phyloP scores from a whole-genome alignment of 2,113 vertebrate species.

The Oreotrochilus melanogaster region DNA sequence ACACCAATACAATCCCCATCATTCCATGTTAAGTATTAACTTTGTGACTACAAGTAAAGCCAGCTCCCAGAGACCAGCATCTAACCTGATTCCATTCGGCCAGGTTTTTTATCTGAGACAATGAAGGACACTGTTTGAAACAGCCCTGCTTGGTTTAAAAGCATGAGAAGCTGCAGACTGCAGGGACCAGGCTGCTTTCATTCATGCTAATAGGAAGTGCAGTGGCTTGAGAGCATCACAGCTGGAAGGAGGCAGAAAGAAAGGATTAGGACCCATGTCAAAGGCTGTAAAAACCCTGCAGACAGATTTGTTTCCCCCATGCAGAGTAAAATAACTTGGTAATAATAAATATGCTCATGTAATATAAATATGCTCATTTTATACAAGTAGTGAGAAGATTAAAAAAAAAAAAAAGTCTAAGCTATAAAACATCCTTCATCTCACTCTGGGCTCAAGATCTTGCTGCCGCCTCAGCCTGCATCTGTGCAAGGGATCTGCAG shows the following conservation, averaged over 20 bases:
- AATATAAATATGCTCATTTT: not conserved
- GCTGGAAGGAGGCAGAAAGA: not conserved
- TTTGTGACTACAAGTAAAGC: not conserved
- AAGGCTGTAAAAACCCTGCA: not conserved
- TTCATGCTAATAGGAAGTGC: not conserved
- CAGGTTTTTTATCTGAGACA: not conserved
- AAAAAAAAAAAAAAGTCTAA: not conserved
- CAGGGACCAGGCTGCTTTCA: not conserved
- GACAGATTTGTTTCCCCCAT: not conserved
- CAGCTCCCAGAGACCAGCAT: not conserved
- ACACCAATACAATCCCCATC: not conserved
- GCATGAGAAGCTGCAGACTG: not conserved
- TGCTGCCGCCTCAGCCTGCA: not conserved
- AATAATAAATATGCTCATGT: not conserved
- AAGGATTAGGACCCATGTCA: accelerated
- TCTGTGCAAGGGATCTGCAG: not conserved
- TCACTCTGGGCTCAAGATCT: not conserved
- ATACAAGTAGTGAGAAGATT: not conserved
- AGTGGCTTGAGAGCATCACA: not conserved
- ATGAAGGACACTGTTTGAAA: not conserved
- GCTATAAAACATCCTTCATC: not conserved
- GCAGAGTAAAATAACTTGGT: not conserved
- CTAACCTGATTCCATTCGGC: not conserved
- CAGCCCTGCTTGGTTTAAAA: not conserved
- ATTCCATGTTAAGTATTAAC: conserved; percentile 14